phyloP scores from a whole-genome alignment of 2,888 invertebrate genomes.

The Buathra laborator region DNA sequence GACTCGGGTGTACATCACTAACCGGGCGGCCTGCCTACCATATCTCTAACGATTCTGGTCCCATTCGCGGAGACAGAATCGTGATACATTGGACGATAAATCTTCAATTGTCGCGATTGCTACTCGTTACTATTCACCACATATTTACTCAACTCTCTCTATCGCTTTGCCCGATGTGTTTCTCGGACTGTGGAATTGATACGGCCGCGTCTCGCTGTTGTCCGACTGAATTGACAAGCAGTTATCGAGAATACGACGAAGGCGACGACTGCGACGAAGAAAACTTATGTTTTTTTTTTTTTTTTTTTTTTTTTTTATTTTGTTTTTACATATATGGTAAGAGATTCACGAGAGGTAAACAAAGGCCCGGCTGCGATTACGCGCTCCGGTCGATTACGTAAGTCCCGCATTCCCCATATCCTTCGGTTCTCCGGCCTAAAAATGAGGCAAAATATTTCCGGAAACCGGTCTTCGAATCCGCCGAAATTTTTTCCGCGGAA shows the following conservation, averaged over 20 bases:
- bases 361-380: conserved; percentile 37
- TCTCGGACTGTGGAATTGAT: conserved; percentile 18
- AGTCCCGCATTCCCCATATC: background rate
- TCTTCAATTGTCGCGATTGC: conserved; percentile 20
- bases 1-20: background rate
- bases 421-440: background rate
- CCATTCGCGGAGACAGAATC: conserved; percentile 12
- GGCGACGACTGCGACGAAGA: background rate
- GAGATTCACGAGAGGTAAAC: conserved; percentile 39
- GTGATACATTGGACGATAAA: conserved; percentile 29
- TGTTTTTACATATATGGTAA: conserved; percentile 43
- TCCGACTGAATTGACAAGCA: background rate
- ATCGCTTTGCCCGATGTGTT: background rate
- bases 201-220: background rate
- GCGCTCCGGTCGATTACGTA: conserved; percentile 5
- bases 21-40: background rate
- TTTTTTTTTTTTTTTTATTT: background rate
- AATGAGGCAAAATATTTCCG: background rate
- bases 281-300: background rate
- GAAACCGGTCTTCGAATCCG: background rate
- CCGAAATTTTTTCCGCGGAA: background rate
- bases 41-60: background rate
- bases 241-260: background rate
- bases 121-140: background rate
- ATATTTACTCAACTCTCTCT: conserved; percentile 14